Percentiles rank a stretch among this genome's conserved stretches.
These are phyloP conservation scores for Agrilus mali DNA, from an alignment of 2,888 invertebrate genomes.

Conservation along the genomic window DNA sequence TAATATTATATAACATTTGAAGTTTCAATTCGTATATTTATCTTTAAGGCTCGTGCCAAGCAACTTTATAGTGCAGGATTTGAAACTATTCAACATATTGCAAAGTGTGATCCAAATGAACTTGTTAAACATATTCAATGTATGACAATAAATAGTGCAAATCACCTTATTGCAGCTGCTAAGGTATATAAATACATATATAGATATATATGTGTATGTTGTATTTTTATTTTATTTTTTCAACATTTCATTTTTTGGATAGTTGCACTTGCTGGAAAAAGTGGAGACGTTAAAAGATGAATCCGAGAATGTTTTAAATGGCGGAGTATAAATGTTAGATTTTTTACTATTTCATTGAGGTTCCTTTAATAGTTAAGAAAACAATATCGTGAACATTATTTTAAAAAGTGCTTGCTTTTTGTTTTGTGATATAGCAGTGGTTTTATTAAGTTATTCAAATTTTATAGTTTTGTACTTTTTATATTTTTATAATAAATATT, in stretches of 20 bases:
- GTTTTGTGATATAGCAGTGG: no score
- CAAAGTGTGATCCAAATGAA: slow-evolving; percentile 51
- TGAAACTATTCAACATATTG: slow-evolving; percentile 61
- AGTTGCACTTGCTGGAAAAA: slow-evolving; percentile 73
- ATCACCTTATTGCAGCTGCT: slow-evolving; percentile 75
- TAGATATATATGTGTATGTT: no score
- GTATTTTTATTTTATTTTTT: slow-evolving; percentile 1
- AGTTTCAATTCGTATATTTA: slow-evolving; percentile 25
- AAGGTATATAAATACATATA: no score
- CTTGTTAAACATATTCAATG: slow-evolving; percentile 54
- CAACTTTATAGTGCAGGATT: slow-evolving; percentile 77
- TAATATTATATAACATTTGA: not conserved
- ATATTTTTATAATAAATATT: no score
- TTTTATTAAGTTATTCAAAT: no score
- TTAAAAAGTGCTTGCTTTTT: no score
- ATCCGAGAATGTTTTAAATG: slow-evolving; percentile 61
- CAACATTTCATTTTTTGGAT: slow-evolving; percentile 13
- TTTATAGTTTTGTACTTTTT: no score
- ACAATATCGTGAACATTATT: no score
- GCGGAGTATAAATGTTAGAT: slow-evolving; percentile 19
- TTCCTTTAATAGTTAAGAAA: no score
- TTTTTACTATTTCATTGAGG: no score
- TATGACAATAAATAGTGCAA: slow-evolving; percentile 59
- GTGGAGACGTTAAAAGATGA: slow-evolving; percentile 80
- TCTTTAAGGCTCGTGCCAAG: slow-evolving; percentile 59